phyloP scores from a whole-genome alignment of 2,797 vertebrate genomes.

The Calcarius lapponicus region DNA sequence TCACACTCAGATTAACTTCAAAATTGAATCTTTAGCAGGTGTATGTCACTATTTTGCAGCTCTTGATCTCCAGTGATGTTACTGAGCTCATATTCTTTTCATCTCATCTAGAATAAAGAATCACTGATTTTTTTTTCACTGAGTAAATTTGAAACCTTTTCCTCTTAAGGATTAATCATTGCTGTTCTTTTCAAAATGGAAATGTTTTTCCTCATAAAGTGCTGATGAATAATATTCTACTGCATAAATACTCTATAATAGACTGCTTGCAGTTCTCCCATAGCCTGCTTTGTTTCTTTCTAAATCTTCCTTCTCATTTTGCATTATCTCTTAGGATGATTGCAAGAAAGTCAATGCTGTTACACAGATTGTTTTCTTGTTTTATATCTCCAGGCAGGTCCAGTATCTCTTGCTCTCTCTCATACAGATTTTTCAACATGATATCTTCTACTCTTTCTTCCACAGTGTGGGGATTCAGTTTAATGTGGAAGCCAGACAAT shows the following conservation, averaged over 20 bases:
- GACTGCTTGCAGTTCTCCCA: background rate
- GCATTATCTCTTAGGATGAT: background rate
- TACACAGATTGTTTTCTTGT: background rate
- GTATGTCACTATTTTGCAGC: background rate
- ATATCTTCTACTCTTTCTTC: background rate
- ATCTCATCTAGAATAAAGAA: background rate
- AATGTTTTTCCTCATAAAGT: background rate
- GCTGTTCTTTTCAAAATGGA: background rate
- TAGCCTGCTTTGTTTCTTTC: background rate
- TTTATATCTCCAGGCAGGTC: background rate
- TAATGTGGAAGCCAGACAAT: background rate
- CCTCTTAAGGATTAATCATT: background rate
- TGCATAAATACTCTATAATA: background rate
- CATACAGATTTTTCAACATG: background rate
- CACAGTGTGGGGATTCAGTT: background rate
- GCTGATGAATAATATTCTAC: background rate
- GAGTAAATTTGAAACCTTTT: background rate
- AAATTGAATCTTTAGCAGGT: background rate
- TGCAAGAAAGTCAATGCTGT: background rate
- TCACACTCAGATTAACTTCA: background rate
- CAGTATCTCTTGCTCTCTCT: background rate
- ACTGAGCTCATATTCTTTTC: background rate
- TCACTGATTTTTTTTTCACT: background rate
- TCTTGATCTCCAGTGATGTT: background rate
- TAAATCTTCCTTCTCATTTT: background rate